Percentiles rank a stretch among this genome's conserved stretches.
Conservation (phyloP, 2,888 invertebrate species). For the Sepioteuthis lessoniana region DNA sequence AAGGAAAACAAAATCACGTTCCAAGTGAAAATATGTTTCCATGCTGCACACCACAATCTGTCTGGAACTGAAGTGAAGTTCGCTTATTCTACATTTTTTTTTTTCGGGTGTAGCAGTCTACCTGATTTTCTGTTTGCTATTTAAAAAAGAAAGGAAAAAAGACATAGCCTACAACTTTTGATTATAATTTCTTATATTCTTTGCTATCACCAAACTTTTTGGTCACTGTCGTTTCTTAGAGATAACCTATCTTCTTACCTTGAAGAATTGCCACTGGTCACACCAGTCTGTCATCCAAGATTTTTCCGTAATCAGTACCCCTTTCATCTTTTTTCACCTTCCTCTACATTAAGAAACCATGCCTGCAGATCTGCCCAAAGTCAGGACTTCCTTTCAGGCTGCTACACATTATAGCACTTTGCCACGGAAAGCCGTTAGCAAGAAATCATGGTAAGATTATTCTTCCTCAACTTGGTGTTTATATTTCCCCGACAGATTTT, state of each 20-base stretch:
- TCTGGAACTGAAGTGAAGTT: background rate
- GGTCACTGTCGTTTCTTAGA: background rate
- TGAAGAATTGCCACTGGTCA: background rate
- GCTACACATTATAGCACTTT: slow-evolving; percentile 24
- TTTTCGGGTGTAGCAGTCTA: background rate
- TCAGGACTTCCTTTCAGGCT: slow-evolving; percentile 24
- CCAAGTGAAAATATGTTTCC: background rate
- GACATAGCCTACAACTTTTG: background rate
- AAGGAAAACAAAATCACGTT: background rate
- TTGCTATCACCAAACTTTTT: background rate
- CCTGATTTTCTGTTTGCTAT: background rate
- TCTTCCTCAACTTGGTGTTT: background rate
- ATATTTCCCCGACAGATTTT: slow-evolving; percentile 4
- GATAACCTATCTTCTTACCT: background rate
- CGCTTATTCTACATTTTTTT: background rate
- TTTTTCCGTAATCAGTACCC: background rate
- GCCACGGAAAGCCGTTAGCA: slow-evolving; percentile 44
- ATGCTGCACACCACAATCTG: background rate
- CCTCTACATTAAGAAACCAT: background rate
- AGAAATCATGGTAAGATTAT: slow-evolving; percentile 42
- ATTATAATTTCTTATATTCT: background rate
- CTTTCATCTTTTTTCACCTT: background rate
- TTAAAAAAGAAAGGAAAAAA: too few species aligned
- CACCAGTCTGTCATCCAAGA: background rate
- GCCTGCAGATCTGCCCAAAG: slow-evolving; percentile 39